A percentile compares a stretch with the other conserved stretches of the same genome.
These are phyloP conservation scores for Monochamus saltuarius DNA, from an alignment of 1,140 invertebrate species.

Conservation along the genomic window DNA sequence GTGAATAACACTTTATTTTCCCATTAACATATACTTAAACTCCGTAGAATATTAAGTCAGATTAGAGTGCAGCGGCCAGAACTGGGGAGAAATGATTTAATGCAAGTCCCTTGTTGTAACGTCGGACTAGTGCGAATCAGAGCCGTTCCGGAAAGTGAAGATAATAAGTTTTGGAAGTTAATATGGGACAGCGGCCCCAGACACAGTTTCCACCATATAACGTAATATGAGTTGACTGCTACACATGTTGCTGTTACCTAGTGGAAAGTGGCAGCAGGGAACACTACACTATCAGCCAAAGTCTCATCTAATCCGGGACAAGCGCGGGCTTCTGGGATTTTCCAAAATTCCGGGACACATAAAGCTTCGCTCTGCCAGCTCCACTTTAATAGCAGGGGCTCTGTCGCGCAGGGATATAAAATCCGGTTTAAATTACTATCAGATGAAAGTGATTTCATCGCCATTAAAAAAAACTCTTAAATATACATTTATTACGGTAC, in stretches of 20 bases:
- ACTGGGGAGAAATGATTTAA: no score
- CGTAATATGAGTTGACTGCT: conserved; percentile 32
- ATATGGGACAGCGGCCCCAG: conserved; percentile 21
- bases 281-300: conserved; percentile 23
- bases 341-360: conserved; percentile 32
- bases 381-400: conserved; percentile 28
- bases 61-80: no score
- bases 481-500: conserved; percentile 1
- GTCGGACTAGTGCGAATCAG: background rate
- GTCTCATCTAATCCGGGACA: conserved; percentile 35
- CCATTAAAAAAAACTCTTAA: conserved; percentile 21
- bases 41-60: no score
- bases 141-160: conserved; percentile 13
- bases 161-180: conserved; percentile 30
- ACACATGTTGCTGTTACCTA: conserved; percentile 32
- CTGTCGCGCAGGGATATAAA: conserved; percentile 31
- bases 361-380: conserved; percentile 25
- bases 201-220: conserved; percentile 15
- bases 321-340: conserved; percentile 34
- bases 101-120: no score
- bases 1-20: no score
- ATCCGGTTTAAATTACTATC: conserved; percentile 34
- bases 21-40: no score
- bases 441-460: conserved; percentile 28
- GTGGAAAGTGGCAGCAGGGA: conserved; percentile 20